Conservation (phyloP, 2,797 vertebrate species). For the Neoniphon sammara region DNA sequence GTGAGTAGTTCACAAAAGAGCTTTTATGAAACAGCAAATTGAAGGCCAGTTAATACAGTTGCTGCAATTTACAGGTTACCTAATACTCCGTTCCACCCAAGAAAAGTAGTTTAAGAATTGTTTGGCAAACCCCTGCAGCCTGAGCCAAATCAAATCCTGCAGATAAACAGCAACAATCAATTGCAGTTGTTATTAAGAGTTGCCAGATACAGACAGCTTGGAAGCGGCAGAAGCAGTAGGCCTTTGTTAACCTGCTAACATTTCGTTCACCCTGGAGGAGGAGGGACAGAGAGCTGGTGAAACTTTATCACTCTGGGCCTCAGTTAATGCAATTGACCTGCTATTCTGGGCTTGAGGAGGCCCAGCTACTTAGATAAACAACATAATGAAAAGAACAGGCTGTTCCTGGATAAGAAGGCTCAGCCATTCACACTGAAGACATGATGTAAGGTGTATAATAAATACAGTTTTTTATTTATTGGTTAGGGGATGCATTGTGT, state of each 20-base stretch:
- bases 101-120: slow-evolving; percentile 57
- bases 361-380: slow-evolving; percentile 80
- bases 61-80: slow-evolving; percentile 71
- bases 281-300: slow-evolving; percentile 52
- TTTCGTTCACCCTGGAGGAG: slow-evolving; percentile 55
- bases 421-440: slow-evolving; percentile 58
- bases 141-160: slow-evolving; percentile 49
- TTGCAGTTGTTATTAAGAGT: slow-evolving; percentile 27
- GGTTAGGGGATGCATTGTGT: slow-evolving; percentile 4
- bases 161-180: not conserved
- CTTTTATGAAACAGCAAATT: slow-evolving; percentile 58
- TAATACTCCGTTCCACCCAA: slow-evolving; percentile 71
- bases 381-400: slow-evolving; percentile 81
- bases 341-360: slow-evolving; percentile 80
- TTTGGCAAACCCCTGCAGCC: slow-evolving; percentile 46
- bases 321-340: slow-evolving; percentile 82
- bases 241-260: slow-evolving; percentile 59
- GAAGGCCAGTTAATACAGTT: slow-evolving; percentile 50
- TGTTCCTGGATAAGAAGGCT: slow-evolving; percentile 74
- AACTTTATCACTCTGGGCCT: slow-evolving; percentile 79
- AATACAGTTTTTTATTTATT: slow-evolving; percentile 38
- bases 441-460: slow-evolving; percentile 43
- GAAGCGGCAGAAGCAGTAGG: slow-evolving; percentile 25
- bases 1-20: slow-evolving; percentile 61
- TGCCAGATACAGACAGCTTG: slow-evolving; percentile 3